Base-by-base conservation (phyloP, 2,797 vertebrate species). In the Scomberomorus guttatus region DNA sequence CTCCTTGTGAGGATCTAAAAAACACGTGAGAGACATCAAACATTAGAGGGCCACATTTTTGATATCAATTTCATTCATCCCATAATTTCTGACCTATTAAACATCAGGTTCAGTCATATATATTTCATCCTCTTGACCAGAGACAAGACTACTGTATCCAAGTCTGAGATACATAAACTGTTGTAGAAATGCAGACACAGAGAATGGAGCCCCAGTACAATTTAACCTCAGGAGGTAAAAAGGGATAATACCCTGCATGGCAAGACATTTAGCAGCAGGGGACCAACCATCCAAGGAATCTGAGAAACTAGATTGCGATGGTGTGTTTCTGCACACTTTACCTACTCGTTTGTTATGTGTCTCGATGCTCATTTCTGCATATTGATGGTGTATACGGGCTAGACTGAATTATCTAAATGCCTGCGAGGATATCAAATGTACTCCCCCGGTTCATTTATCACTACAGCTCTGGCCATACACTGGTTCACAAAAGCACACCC, bases 401-500 rank as follows among this genome's bases (percentile, higher is more conserved):
- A 73, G 68, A 60, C 69, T 68, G 62, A 80, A 34, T 59, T 32
- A 46, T 67, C 44, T 61, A 48, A 77, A 75, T 67, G 75, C n/a
- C 62, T 60, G 55, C 57, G 32, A 42, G 48, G 46, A 71, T 90
- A 77, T 85, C 54, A 74, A 62, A 83, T 83, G 29, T 56, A 32
- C n/a, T 67, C 48, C 60, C 68, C 29, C 0, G 15, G 61, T 66
- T 77, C 56, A n/a, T 79, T 59, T 65, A 34, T 77, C 77, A 67
- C 62, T 34, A 56, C 79, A 59, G 69, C 64, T 75, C 67, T 70
- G 66, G 52, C 58, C 63, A 50, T 63, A 68, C 78, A 75, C 55
- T 8, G 68, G 76, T 83, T 83, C 68, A 86, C 75, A 70, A 64
- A 78, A 76, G 67, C 82, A 83, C 70, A 81, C 72, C 57, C 75